A percentile compares a stretch with the other conserved stretches of the same genome.
phyloP scores from a whole-genome alignment of 2,113 vertebrate species.

The Pangasianodon gigas region DNA sequence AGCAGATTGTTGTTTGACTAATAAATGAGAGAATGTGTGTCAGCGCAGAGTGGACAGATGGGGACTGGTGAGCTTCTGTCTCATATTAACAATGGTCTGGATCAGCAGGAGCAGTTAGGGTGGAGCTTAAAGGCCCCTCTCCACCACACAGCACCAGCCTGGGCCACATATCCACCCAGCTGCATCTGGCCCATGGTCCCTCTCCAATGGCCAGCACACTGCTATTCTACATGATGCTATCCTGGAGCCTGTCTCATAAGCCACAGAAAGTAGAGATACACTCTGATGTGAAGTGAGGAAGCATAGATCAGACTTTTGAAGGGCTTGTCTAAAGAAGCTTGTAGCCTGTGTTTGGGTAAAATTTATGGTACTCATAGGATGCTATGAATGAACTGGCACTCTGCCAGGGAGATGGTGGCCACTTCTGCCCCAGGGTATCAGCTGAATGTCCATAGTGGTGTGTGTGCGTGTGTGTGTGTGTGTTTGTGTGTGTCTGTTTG shows the following conservation, averaged over 20 bases:
- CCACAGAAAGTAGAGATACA: not conserved
- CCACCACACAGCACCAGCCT: constrained; percentile 15
- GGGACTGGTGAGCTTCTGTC: constrained; percentile 38
- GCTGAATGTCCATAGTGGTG: not conserved
- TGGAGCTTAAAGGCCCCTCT: constrained; percentile 30
- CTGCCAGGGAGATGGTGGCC: not conserved
- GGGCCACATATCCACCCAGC: constrained; percentile 5
- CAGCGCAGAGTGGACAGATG: constrained; percentile 52
- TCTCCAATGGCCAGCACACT: not conserved
- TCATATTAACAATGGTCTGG: constrained; percentile 50
- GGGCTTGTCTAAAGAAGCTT: not conserved
- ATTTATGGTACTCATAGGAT: not conserved
- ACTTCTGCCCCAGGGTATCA: constrained; percentile 1
- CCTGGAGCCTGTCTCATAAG: not conserved
- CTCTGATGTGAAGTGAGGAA: not conserved
- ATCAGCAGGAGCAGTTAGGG: constrained; percentile 46
- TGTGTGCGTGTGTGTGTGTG: constrained; percentile 15
- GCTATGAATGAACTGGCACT: not conserved
- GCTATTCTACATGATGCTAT: not conserved
- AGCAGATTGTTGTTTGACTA: constrained; percentile 51
- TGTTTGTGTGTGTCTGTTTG: not conserved
- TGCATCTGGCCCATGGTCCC: constrained; percentile 22
- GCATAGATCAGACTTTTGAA: not conserved
- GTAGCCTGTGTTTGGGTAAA: not conserved
- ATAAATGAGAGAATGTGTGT: constrained; percentile 52